A percentile compares a stretch with the other conserved stretches of the same genome.
Evolutionary conservation across 2,888 invertebrate genomes (phyloP).

Genomic region (Drepana falcataria): DNA sequence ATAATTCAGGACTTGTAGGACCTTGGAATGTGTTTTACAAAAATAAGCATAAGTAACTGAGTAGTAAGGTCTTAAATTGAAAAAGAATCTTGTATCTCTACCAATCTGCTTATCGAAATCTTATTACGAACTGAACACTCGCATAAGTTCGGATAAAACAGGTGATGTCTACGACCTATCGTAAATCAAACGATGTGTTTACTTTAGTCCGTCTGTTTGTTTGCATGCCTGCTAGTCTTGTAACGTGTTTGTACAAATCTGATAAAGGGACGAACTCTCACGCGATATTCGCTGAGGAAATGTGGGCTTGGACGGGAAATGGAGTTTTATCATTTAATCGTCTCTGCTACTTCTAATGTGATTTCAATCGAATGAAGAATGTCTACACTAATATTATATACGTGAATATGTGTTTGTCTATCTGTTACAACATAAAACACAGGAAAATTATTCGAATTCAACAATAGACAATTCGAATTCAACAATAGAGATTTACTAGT

Average conservation of each 20-base stretch:
- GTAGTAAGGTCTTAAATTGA: too few species aligned
- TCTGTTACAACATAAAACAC: too few species aligned
- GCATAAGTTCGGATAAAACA: not conserved
- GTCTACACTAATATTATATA: too few species aligned
- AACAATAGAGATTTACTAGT: too few species aligned
- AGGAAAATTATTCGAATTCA: too few species aligned
- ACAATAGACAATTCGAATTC: too few species aligned
- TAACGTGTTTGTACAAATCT: conserved; percentile 51
- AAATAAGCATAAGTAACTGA: too few species aligned
- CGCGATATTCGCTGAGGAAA: conserved; percentile 38
- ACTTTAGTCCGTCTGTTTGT: conserved; percentile 39
- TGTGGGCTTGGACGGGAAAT: conserved; percentile 6
- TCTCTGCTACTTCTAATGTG: conserved; percentile 4
- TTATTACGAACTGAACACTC: not conserved
- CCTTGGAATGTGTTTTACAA: too few species aligned
- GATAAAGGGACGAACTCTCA: conserved; percentile 46
- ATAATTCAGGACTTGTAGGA: too few species aligned
- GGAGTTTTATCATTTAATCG: conserved; percentile 1
- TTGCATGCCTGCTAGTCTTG: conserved; percentile 47
- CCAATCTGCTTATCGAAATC: not conserved
- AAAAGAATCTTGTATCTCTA: too few species aligned
- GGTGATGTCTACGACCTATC: conserved; percentile 12
- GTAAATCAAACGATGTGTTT: conserved; percentile 35
- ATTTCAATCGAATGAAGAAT: not conserved
- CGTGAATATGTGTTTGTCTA: too few species aligned